phyloP scores from a whole-genome alignment of 2,113 vertebrate species.

The Zootoca vivipara region DNA sequence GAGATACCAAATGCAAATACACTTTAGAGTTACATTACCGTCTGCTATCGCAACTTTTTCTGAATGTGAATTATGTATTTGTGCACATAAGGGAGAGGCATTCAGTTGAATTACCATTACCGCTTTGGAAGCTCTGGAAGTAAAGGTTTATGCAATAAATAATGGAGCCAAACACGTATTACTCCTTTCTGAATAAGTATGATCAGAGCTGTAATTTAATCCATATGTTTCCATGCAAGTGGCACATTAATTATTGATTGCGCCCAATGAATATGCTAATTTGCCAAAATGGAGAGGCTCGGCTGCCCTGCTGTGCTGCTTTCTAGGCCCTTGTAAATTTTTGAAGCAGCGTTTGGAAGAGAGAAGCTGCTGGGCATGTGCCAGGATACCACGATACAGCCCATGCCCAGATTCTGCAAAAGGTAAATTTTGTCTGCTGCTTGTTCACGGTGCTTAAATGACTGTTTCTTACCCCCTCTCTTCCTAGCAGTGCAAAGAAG shows the following conservation, averaged over 20 bases:
- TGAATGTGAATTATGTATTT: background rate
- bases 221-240: conserved; percentile 62
- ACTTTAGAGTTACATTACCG: background rate
- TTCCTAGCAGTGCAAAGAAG: background rate
- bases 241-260: conserved; percentile 79
- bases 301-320: conserved; percentile 62
- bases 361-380: conserved; percentile 47
- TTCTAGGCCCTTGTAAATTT: conserved; percentile 71
- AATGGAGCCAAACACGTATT: conserved; percentile 4
- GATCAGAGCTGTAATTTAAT: conserved; percentile 63
- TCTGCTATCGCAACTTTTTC: background rate
- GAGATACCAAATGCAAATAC: background rate
- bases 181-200: conserved; percentile 44
- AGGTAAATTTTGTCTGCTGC: conserved; percentile 46
- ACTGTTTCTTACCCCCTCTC: background rate
- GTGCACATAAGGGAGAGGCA: background rate
- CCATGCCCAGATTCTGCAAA: conserved; percentile 57
- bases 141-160: conserved; percentile 47
- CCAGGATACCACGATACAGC: conserved; percentile 55
- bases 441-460: conserved; percentile 49
- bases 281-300: conserved; percentile 57
- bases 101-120: background rate
- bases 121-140: conserved; percentile 25
- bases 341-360: conserved; percentile 65
- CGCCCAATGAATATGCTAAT: conserved; percentile 78